phyloP scores from a whole-genome alignment of 2,888 invertebrate species.

The Macaria notata region DNA sequence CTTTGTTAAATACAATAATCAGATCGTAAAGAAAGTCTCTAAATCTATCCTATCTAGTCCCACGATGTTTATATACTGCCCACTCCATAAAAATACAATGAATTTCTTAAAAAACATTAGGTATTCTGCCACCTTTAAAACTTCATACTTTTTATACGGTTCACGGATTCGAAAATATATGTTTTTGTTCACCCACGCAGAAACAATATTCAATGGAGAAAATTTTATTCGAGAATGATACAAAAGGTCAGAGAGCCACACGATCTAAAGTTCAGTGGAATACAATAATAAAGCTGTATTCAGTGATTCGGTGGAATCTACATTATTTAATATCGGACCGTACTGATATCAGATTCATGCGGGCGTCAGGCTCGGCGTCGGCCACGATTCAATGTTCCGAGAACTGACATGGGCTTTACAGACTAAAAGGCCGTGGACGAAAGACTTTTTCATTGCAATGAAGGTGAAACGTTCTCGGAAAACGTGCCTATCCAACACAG shows the following conservation, averaged over 20 bases:
- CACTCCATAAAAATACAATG: no score
- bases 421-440: background rate
- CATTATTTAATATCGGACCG: constrained; percentile 12
- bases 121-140: no score
- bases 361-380: background rate
- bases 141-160: no score
- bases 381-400: constrained; percentile 1
- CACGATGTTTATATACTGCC: no score
- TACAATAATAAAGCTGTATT: constrained; percentile 8
- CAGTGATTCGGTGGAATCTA: constrained; percentile 12
- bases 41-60: no score
- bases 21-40: no score
- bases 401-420: constrained; percentile 2
- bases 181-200: constrained; percentile 5
- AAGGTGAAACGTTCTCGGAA: no score
- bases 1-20: no score
- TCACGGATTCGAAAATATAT: background rate
- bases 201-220: background rate
- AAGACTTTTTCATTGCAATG: no score
- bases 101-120: no score
- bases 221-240: constrained; percentile 7
- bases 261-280: constrained; percentile 11
- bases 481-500: no score
- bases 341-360: constrained; percentile 4
- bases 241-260: constrained; percentile 4